Percentiles rank a stretch among this genome's conserved stretches.
These are phyloP conservation scores for Benitochromis conjunctus DNA, from an alignment of 2,113 vertebrate genomes.

Conservation along the genomic window DNA sequence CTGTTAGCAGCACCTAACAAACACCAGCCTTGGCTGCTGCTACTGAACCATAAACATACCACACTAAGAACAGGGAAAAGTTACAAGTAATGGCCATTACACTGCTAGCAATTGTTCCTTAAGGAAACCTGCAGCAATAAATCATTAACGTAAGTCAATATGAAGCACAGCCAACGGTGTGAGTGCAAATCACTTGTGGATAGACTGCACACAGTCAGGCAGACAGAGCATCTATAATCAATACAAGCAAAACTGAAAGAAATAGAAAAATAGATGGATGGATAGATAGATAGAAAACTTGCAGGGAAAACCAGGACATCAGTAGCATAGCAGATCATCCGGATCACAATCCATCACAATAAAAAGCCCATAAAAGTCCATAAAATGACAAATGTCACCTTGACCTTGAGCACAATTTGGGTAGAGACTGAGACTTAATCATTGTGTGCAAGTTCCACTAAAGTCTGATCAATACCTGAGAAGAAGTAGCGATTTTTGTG, in stretches of 20 bases:
- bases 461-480: background rate
- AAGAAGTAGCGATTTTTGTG: background rate
- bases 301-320: background rate
- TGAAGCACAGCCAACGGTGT: background rate
- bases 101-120: background rate
- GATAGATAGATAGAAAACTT: background rate
- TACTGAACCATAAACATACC: background rate
- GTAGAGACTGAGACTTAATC: background rate
- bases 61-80: background rate
- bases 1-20: background rate
- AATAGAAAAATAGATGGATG: background rate
- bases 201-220: background rate
- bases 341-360: background rate
- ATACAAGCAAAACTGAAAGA: background rate
- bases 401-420: background rate
- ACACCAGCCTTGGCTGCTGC: background rate
- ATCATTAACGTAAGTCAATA: background rate
- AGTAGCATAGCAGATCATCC: background rate
- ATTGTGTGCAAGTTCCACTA: background rate
- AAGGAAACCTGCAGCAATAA: background rate
- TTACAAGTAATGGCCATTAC: background rate
- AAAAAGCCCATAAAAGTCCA: background rate
- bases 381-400: background rate
- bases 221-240: conserved; percentile 1
- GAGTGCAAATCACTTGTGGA: background rate